Conservation (phyloP, 2,888 invertebrate species). For the Cerastis leucographa region DNA sequence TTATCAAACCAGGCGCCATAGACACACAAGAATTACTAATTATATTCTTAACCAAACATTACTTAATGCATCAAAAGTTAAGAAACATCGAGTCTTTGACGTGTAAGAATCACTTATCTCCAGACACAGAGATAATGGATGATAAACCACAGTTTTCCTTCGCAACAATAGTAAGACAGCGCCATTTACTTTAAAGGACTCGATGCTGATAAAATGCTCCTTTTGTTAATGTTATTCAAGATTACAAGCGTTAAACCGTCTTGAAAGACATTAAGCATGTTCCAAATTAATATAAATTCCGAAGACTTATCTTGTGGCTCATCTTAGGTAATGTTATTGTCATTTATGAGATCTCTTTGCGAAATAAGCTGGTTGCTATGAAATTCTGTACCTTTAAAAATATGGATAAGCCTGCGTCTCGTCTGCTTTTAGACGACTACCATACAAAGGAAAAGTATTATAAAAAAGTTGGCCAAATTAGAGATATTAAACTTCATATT, state of each 20-base stretch:
- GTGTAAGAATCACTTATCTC: conserved; percentile 14
- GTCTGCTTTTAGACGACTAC: neutral
- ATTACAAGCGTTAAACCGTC: neutral
- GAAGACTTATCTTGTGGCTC: neutral
- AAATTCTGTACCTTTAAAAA: neutral
- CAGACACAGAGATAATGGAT: conserved; percentile 11
- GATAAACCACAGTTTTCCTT: conserved; percentile 2
- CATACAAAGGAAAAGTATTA: neutral
- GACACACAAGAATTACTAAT: neutral
- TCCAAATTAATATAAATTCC: neutral
- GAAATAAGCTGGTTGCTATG: neutral
- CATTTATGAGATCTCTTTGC: neutral
- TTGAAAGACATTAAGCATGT: neutral
- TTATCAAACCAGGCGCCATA: neutral
- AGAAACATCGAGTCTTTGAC: neutral
- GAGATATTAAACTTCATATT: neutral
- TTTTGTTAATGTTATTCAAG: conserved; percentile 3
- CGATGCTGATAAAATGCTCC: neutral
- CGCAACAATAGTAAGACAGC: conserved; percentile 10
- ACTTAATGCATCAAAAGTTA: neutral
- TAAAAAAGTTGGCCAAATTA: neutral
- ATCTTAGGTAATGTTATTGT: neutral
- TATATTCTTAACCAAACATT: conserved; percentile 1
- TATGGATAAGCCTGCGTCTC: neutral
- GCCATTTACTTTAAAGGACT: conserved; percentile 3